Evolutionary conservation across 2,888 invertebrate species (phyloP).

Genomic region (Bombylius major): DNA sequence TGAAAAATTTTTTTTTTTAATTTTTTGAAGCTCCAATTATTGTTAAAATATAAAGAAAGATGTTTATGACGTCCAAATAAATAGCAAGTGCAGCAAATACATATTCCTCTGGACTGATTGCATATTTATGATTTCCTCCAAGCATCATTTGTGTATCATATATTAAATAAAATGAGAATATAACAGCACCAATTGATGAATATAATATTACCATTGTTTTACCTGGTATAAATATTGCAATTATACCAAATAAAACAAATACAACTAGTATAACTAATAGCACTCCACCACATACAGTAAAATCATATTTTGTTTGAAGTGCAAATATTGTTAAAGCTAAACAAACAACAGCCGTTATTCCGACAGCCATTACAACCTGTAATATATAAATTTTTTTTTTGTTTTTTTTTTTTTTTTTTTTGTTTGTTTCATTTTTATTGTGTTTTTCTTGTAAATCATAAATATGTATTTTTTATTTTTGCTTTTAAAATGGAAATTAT

Average conservation of each 20-base stretch:
- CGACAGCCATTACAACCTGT: conserved; percentile 76
- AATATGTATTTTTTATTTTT: no score
- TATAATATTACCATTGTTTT: conserved; percentile 54
- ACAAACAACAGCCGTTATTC: conserved; percentile 74
- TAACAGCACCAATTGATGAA: conserved; percentile 57
- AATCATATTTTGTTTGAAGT: conserved; percentile 80
- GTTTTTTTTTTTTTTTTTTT: background rate
- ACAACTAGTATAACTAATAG: conserved; percentile 58
- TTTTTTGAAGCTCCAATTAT: background rate
- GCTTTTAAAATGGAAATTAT: no score
- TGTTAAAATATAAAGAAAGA: conserved; percentile 68
- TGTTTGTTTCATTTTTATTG: no score
- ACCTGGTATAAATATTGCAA: conserved; percentile 44
- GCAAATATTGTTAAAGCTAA: conserved; percentile 82
- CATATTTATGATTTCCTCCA: conserved; percentile 59
- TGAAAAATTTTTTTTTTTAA: background rate
- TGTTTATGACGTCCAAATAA: conserved; percentile 71
- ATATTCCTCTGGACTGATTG: conserved; percentile 78
- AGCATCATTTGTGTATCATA: conserved; percentile 9
- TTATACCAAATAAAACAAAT: conserved; percentile 59
- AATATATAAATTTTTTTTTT: conserved; percentile 3
- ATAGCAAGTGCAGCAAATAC: conserved; percentile 76
- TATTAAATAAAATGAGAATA: conserved; percentile 7
- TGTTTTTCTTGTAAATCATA: no score
- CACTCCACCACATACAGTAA: conserved; percentile 58